Evolutionary conservation across 2,113 vertebrate species (phyloP), one percentile per base, ranked within the genome.

Genomic region (Takifugu flavidus): DNA sequence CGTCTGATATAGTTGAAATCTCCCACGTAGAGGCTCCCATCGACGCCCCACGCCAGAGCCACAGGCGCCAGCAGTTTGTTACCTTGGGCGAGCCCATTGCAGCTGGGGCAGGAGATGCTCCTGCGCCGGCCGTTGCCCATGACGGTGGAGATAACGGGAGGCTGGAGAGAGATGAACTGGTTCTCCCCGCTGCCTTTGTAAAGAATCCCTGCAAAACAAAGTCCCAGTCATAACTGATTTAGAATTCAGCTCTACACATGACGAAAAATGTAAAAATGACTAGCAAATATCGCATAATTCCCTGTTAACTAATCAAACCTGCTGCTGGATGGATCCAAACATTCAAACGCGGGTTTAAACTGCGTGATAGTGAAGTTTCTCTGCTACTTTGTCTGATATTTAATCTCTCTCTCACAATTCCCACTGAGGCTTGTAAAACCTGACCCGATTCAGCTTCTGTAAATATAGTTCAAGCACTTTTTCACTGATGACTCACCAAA

Each of bases 1-100:
- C 97, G 90, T 6, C 97, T 92, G n/a, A 99, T 94, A 50, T 95
- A 99, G 91, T 99, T 99, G 90, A 99, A 99, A 80, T 99, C 97
- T 2, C 96, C 97, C 5, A 99, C 95, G 0, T 95, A 99, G 0
- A 99, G 90, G 13, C 96, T 99, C 68, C 97, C 96, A 2, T 99
- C 96, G 10, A 91, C 93, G 53, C 96, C 97, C 78, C 96, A 98
- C 0, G 97, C 95, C 65, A 99, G 80, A 0, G 96, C 95, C 26
- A 99, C 95, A 0, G 97, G 96, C 15, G 97, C 96, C 82, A 99
- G 43, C 5, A 99, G 90, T 82, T 99, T 99, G 83, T 99, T 99
- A n/a, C 97, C 97, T 25, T 95, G 95, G 0, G 97, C 96, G 79
- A 96, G 96, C 1, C 96, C 97, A 2, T 99, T 99, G 72, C 97